Percentiles rank a stretch among this genome's conserved stretches.
Conservation (phyloP, 2,113 vertebrate genomes). For the Pseudolaguvia tuberculata region DNA sequence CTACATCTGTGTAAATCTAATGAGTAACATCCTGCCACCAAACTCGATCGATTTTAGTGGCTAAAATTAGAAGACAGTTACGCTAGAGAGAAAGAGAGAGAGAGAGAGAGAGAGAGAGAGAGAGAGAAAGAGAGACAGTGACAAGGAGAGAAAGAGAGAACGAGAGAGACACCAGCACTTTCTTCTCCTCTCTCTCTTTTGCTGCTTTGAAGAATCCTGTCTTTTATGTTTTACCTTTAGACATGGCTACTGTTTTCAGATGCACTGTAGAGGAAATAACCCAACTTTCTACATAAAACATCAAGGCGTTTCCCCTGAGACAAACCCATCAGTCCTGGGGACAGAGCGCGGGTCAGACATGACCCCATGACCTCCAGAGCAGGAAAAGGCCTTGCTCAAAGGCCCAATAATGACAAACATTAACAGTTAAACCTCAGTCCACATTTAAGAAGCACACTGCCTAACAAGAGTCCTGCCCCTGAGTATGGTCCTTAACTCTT, state of each 20-base stretch:
- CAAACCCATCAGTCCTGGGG: not conserved
- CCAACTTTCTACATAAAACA: not conserved
- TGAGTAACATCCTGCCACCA: conserved; percentile 27
- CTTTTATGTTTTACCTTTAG: not conserved
- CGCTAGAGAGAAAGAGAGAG: not conserved
- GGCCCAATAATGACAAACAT: too few relatives aligned
- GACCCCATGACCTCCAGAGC: too few relatives aligned
- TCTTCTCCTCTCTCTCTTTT: not conserved
- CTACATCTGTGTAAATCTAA: conserved; percentile 4
- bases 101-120: too few relatives aligned
- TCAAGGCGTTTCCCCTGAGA: not conserved
- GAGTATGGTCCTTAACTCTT: too few relatives aligned
- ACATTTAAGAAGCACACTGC: too few relatives aligned
- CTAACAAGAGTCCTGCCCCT: too few relatives aligned
- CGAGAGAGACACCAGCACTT: too few relatives aligned
- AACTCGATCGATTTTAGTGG: conserved; percentile 11
- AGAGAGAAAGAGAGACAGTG: too few relatives aligned
- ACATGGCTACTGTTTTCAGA: not conserved
- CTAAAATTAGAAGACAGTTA: conserved; percentile 18
- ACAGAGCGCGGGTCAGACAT: too few relatives aligned
- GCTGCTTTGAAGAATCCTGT: conserved; percentile 23
- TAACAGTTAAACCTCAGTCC: too few relatives aligned
- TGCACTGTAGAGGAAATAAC: conserved; percentile 3
- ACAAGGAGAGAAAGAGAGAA: too few relatives aligned
- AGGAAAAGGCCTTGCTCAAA: too few relatives aligned